Evolutionary conservation across 2,888 invertebrate species (phyloP), one percentile per base, ranked within the genome.

Genomic region (Aspidapion aeneum): DNA sequence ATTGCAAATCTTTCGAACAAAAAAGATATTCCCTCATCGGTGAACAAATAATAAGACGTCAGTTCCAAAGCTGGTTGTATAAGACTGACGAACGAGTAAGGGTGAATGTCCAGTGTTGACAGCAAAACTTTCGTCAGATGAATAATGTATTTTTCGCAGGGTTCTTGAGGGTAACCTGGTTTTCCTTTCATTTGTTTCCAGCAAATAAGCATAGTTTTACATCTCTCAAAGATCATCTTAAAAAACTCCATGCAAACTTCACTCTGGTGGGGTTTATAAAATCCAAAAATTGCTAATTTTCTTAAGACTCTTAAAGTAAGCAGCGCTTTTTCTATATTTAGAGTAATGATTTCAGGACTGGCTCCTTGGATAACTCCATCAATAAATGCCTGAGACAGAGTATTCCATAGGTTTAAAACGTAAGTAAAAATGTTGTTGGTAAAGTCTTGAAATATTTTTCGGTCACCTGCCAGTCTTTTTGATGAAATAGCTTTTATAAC

Each of bases 401-500:
- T 86, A 65, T 91, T 91, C 94, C 95, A 96, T 21, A 94, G 81
- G 69, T 87, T 87, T 58, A 91, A 81, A 68, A 94, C 85, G 76
- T 88, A 91, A 1, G 85, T 82, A 75, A 90, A 92, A 58, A 94
- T 86, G 72, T 89, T 87, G 19, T 80, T 79, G 1, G 92, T 88
- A 73, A 97, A 85, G 75, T 95, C 91, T 84, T 92, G 86, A 80
- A 96, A 97, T 65, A 91, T 83, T 69, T 86, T 86, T 69, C 88
- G 83, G 77, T 96, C 96, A 1, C 88, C 87, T 66, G 87, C 82
- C 19, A 96, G 83, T 64, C 96, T 82, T 76, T 94, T 95, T 0
- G 96, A 92, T 21, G 95, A 89, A 67, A 97, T 81, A 1, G 91
- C 88, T 79, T 97, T 97, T 20, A 95, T 87, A 16, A 96, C 93